Evolutionary conservation across 2,888 invertebrate genomes (phyloP), one percentile per base, ranked within the genome.

Genomic region (Leptodirus hochenwartii): DNA sequence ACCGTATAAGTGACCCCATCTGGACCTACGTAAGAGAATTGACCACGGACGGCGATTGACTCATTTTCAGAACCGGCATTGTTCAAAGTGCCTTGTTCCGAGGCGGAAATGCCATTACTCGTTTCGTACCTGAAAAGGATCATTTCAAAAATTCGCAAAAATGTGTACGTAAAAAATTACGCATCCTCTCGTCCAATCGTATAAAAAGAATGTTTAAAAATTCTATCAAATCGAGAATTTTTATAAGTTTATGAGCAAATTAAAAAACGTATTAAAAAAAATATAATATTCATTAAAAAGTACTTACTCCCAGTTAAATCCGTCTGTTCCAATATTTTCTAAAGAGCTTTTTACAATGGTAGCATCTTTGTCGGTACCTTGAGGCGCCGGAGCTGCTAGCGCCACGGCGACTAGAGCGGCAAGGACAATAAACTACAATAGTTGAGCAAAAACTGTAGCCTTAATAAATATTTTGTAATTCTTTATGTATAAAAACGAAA

Each of bases 1-100:
- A 75, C 67, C 4, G 66, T 63, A 44, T 70, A 72, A 26, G 64
- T 59, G 36, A 62, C 63, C 1, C 73, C 73, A 40, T 73, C 66
- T 10, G 65, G 62, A 4, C 61, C 68, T 14, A 61, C 53, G 58
- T 66, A 74, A 1, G 65, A 61, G 46, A 68, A 65, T 6, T 64
- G 60, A 16, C 73, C 73, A 15, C 58, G 60, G n/a, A 73, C 62
- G n/a, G 62, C 58, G 25, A 73, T 60, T 15, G 66, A 62, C 43
- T 69, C 65, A 34, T 71, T 64, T 25, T 73, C 70, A 2, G 64
- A 62, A 6, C 71, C 68, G 2, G 63, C 61, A 47, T 73, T 71
- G 36, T 58, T 54, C 29, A 74, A 50, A 25, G 58, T 55, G 1
- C 64, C 74, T 43, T 66, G 60, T 47, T 74, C 74, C 36, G 64